Evolutionary conservation across 2,113 vertebrate species (phyloP).

Genomic region (Rousettus leschenaultii): DNA sequence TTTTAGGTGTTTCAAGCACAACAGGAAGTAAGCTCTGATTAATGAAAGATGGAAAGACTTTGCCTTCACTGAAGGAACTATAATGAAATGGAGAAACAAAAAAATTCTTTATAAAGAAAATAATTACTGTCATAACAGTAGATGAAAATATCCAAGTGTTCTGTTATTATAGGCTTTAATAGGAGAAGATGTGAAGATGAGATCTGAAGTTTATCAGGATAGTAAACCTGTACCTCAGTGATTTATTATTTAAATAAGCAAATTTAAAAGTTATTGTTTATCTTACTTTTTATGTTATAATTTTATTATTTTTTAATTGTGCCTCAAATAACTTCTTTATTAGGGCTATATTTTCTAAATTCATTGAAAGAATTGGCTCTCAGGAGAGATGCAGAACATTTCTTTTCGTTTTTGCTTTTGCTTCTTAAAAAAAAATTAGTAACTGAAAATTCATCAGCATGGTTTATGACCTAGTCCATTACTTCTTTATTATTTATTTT

Average conservation of each 20-base stretch:
- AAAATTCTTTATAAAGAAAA: neutral
- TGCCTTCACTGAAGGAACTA: neutral
- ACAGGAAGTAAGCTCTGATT: neutral
- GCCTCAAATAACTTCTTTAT: neutral
- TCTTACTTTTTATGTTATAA: neutral
- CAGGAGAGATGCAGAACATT: neutral
- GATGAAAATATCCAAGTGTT: neutral
- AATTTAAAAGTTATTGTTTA: neutral
- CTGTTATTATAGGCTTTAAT: neutral
- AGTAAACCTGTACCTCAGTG: neutral
- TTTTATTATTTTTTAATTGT: slow-evolving; percentile 1
- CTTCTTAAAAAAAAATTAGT: neutral
- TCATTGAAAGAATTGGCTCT: neutral
- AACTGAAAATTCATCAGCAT: neutral
- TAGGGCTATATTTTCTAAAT: neutral
- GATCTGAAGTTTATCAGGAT: neutral
- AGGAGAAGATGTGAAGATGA: neutral
- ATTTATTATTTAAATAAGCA: neutral
- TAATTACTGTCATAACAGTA: too few relatives aligned
- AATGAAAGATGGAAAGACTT: neutral
- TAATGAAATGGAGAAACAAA: neutral
- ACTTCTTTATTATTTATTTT: neutral
- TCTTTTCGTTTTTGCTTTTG: neutral
- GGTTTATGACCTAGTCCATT: neutral
- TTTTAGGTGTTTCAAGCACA: neutral